These are phyloP conservation scores for Axea sp. DNA, from an alignment of 2,888 invertebrate species.

Conservation along the genomic window DNA sequence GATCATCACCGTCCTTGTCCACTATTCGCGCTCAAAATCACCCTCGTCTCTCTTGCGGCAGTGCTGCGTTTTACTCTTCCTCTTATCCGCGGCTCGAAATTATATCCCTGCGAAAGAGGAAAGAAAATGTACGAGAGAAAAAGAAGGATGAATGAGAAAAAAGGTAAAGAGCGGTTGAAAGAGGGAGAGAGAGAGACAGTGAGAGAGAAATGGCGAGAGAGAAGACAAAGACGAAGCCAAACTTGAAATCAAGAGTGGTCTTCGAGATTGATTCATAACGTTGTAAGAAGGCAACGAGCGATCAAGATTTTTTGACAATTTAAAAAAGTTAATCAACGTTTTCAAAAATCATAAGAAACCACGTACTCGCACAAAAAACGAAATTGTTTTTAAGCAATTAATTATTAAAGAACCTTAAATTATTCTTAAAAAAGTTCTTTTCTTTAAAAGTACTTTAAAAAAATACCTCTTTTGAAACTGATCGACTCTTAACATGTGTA, in stretches of 20 bases:
- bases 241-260: slow-evolving; percentile 46
- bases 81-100: slow-evolving; percentile 54
- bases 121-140: slow-evolving; percentile 30
- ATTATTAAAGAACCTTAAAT: no score
- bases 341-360: no score
- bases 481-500: no score
- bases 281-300: neutral
- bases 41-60: slow-evolving; percentile 27
- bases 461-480: no score
- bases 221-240: slow-evolving; percentile 23
- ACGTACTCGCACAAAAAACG: no score
- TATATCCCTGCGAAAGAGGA: slow-evolving; percentile 53
- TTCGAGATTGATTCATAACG: slow-evolving; percentile 49
- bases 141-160: neutral
- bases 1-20: slow-evolving; percentile 12
- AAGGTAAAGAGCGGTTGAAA: neutral
- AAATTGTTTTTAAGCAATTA: no score
- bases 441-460: no score
- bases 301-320: slow-evolving; percentile 5
- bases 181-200: neutral
- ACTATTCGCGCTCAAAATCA: neutral
- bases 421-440: no score
- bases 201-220: slow-evolving; percentile 1
- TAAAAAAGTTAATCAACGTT: no score
- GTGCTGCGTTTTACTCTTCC: slow-evolving; percentile 48